Base-by-base conservation (phyloP, 2,113 vertebrate species). In the Triplophysa tibetana region DNA sequence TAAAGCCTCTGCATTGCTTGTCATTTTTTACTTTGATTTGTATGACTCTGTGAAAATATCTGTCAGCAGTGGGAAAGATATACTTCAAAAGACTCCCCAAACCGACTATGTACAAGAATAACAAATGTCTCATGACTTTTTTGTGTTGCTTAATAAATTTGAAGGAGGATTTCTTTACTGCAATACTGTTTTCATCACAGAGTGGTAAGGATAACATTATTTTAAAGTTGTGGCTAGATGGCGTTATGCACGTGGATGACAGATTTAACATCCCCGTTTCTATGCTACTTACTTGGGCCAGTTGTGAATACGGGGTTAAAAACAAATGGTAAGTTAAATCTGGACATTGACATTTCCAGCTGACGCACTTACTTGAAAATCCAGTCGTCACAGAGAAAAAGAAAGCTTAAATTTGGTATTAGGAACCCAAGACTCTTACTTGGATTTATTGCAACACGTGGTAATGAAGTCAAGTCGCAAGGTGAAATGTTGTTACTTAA, bases 401-500 rank as follows among this genome's bases (percentile, higher is more conserved):
- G 14, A 19, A 8, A 24, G n/a, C 14, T 70, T 24, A 29, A 0
- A 29, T 3, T 26, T 12, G 45, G 23, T 48, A 67, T 69, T 16
- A 7, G 17, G 24, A 50, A 8, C 65, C 41, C 14, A 24, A 69
- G 43, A 24, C 45, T 48, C 41, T 23, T 16, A 45, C 48, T 58
- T 5, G 50, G 26, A 60, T 75, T 76, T 81, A 65, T 17, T 54
- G 16, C 43, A 63, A 26, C 29, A 56, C 69, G 24, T 23, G 68
- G 21, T 62, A 43, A 23, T 62, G 50, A 19, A 76, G 58, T 67
- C 75, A 52, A 64, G 41, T 77, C 64, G 48, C 29, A 24, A 14
- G 67, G 33, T 60, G 24, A 67, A 64, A 68, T 24, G 54, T 54
- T 83, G 56, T 80, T 73, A 65, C 33, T 50, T 23, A 33, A 14